These are phyloP conservation scores for Lepidonotus clava DNA, from an alignment of 2,888 invertebrate species.

Conservation along the genomic window DNA sequence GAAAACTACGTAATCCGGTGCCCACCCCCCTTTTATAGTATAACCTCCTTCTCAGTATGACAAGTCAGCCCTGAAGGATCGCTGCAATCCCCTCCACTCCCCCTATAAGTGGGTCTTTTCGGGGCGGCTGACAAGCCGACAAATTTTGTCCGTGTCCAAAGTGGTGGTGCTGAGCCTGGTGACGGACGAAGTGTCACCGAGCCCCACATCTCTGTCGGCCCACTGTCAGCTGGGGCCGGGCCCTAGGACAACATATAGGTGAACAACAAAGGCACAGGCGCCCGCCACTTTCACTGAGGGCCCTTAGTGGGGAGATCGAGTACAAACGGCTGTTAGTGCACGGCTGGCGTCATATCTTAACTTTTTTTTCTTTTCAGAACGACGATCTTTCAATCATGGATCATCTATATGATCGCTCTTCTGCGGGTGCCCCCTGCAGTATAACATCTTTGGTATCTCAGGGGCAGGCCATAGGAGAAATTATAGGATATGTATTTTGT, in stretches of 20 bases:
- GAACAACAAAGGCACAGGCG: background rate
- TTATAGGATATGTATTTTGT: background rate
- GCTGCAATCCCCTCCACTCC: background rate
- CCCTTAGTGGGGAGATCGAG: no score
- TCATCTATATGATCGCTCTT: background rate
- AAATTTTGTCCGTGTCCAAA: background rate
- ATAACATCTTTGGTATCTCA: no score
- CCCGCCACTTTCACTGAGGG: no score
- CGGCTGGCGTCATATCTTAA: no score
- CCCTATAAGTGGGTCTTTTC: background rate
- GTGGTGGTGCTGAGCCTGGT: background rate
- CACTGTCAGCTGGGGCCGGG: background rate
- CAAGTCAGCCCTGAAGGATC: background rate
- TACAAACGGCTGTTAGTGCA: no score
- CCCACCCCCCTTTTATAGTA: background rate
- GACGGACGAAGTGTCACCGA: background rate
- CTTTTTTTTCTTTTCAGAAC: no score
- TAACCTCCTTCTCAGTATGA: conserved; percentile 1
- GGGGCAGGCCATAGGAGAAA: background rate
- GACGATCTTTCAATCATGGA: no score
- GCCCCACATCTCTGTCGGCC: background rate
- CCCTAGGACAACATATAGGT: background rate
- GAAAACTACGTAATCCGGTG: background rate
- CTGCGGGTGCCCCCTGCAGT: background rate
- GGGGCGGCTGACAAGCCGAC: background rate